phyloP scores from a whole-genome alignment of 2,797 vertebrate genomes.

The Nannoperca australis region DNA sequence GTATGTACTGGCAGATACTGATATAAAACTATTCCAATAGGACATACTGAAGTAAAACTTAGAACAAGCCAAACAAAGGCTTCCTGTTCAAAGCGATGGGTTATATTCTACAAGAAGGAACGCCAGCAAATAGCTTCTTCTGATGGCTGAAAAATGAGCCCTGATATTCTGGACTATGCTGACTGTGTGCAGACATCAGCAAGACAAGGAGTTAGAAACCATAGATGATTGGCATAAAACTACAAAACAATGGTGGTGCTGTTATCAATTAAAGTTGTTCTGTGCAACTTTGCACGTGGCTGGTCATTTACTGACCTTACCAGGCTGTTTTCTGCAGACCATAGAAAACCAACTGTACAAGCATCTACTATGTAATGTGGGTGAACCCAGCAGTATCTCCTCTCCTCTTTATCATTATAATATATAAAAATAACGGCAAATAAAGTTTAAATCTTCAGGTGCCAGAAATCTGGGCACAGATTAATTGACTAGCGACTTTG shows the following conservation, averaged over 20 bases:
- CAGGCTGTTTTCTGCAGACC: not conserved
- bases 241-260: conserved; percentile 27
- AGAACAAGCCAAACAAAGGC: conserved; percentile 30
- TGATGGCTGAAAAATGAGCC: conserved; percentile 62
- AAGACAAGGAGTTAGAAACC: conserved; percentile 34
- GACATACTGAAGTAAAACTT: conserved; percentile 27
- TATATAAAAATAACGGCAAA: not conserved
- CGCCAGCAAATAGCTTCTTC: conserved; percentile 41
- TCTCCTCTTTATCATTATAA: no score
- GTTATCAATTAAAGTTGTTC: conserved; percentile 36
- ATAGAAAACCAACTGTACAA: not conserved
- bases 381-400: not conserved
- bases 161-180: conserved; percentile 47
- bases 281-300: conserved; percentile 9
- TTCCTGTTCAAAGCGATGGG: conserved; percentile 26
- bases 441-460: not conserved
- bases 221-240: conserved; percentile 48
- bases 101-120: conserved; percentile 50
- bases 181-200: conserved; percentile 65
- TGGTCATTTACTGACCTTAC: conserved; percentile 7
- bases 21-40: conserved; percentile 22
- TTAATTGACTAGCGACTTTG: not conserved
- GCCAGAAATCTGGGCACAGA: not conserved
- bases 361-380: not conserved
- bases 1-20: not conserved